Base-by-base conservation (phyloP, 2,888 invertebrate species). In the Asteroscopus sphinx region DNA sequence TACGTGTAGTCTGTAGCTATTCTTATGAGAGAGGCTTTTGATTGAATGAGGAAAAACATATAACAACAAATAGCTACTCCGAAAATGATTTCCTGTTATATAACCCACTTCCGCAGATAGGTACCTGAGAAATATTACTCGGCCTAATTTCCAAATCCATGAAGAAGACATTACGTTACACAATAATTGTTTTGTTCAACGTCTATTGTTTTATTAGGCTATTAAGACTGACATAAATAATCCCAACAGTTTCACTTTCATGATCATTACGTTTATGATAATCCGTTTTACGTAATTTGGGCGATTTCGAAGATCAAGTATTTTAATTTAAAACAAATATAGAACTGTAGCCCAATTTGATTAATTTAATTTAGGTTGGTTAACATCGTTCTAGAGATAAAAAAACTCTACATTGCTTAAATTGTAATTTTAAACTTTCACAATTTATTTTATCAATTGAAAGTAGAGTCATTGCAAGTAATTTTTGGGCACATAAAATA, bases 31-130 rank as follows among this genome's bases (percentile, higher is more conserved):
- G 21, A 52, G 32, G 30, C 32, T 57, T 52, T 57, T 55, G 48
- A 65, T 69, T 63, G 64, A 66, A 66, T 42, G 37, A 69, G 69
- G 58, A 68, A 61, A 72, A 63, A 51, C 36, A 64, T 45, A 64
- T 40, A 48, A 15, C 56, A 52, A 65, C 52, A 48, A 72, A 58
- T 59, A 59, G 52, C 37, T 52, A 44, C 49, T 36, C 35, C 4
- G 33, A 40, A 42, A 59, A 53, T 62, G 41, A 54, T 66, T 66
- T 52, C 49, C 36, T 39, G 39, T 49, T 68, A 46, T 35, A 35
- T 56, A 68, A 63, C 54, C 54, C 26, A 46, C 32, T 55, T 48
- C 13, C 16, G 17, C 26, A 44, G 40, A 55, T 45, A 13, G 40
- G 44, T 48, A 60, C 48, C 72, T 65, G 45, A 49, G 53, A 67